Base-by-base conservation (phyloP, 2,888 invertebrate species). In the Craniophora ligustri region DNA sequence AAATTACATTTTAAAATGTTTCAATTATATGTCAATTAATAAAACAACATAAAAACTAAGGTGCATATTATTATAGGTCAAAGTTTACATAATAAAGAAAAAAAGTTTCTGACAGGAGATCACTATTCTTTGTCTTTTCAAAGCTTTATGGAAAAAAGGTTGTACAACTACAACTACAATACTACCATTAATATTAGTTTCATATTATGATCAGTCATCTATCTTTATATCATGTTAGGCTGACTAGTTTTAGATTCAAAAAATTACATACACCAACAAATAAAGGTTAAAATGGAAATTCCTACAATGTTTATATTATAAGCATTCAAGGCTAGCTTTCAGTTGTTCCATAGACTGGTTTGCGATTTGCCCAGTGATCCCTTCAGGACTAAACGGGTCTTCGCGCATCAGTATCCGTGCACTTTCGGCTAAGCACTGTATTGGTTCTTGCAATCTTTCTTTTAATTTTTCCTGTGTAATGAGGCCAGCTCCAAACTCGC, bases 321-420 rank as follows among this genome's bases (percentile, higher is more conserved):
- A 76, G 18, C 82, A 72, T 7, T 91, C 89, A 2, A 92, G 63
- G 61, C 91, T 93, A 47, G 84, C 84, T 78, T 83, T 87, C 5
- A 93, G 68, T 64, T 92, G 91, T 49, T 88, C 85, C 83, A 87
- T 85, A 4, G 95, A 94, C 38, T 94, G 91, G 50, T 85, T 85
- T 0, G 96, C 96, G 8, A 94, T 94, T 41, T 87, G 81, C 0
- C 95, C 96, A 2, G 95, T 94, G 68, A 95, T 94, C 4, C 96
- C 96, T 80, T 96, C 96, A 0, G 94, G 94, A 18, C 95, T 94
- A 28, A 93, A 93, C 0, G 93, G 86, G 56, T 96, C 96, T 81
- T 97, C 97, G 30, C 96, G 87, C 65, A 87, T 87, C 3, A 97
- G 88, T 72, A 97, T 96, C 30, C 88, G 89, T 0, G 94, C 94